Evolutionary conservation across 1,140 invertebrate genomes (phyloP), one percentile per base, ranked within the genome.

Genomic region (Microplitis demolitor): DNA sequence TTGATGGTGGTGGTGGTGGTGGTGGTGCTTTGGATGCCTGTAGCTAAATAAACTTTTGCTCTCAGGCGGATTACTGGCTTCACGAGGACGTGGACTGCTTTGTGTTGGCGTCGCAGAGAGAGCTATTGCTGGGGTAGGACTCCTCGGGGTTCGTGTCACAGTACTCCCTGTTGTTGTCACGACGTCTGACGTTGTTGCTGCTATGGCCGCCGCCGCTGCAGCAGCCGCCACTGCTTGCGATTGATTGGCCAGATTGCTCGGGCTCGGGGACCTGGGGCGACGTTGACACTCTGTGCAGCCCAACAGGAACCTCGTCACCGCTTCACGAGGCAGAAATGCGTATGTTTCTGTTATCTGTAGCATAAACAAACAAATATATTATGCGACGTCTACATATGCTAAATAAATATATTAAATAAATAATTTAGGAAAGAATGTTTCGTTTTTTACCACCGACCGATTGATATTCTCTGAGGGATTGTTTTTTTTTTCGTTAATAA

Each of bases 311-410:
- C 95, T 92, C 54, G 97, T 98, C 79, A 98, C 96, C 2, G 97
- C 96, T 87, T 98, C 96, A 39, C 96, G 91, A 1, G 97, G 97
- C 69, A 98, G 89, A 81, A 98, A 98, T 4, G 96, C 96, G 87
- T 97, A 98, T 56, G 94, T 96, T 84, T 98, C 96, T 8, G 96
- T 97, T 80, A 98, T 97, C 96, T 98, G 89, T 35, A 89, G 88
- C 78, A 80, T 80, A 85, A 83, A 81, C 78, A 75, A 78, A 16
- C 54, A 24, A 24, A 24, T 24, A 24, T 24, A 24, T 24, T 24
- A 24, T 24, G 2, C 0, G 24, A 24, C 24, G 24, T 24, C 24
- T 24, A 24, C 24, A 24, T 24, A 24, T 24, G 24, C 0, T 24
- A 24, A 24, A 24, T 24, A 24, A 24, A 24, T 24, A 24, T 24